phyloP scores from a whole-genome alignment of 1,140 invertebrate species.

The Aphaenogaster rudis region DNA sequence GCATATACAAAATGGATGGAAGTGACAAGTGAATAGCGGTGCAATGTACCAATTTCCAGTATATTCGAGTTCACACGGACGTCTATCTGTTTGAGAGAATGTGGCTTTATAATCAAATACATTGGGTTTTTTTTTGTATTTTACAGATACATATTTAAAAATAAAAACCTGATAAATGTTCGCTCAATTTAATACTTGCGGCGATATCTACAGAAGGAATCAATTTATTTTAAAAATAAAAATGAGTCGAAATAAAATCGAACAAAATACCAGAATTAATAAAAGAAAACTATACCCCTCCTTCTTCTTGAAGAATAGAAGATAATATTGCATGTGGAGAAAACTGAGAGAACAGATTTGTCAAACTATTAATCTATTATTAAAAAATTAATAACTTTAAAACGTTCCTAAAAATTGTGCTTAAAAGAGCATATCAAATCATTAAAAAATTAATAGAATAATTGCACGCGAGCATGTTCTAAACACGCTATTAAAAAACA shows the following conservation, averaged over 20 bases:
- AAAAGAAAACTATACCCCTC: neutral
- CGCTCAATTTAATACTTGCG: neutral
- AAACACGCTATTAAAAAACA: neutral
- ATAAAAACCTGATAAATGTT: neutral
- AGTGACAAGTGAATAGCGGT: neutral
- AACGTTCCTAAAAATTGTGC: neutral
- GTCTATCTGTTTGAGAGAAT: neutral
- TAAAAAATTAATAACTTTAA: neutral
- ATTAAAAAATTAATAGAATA: neutral
- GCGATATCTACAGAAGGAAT: neutral
- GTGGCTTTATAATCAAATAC: neutral
- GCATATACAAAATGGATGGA: neutral
- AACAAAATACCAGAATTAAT: neutral
- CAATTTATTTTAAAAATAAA: constrained; percentile 12
- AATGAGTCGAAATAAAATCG: neutral
- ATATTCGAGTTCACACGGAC: neutral
- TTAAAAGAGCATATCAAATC: neutral
- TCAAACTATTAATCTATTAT: neutral
- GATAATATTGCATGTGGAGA: neutral
- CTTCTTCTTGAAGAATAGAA: neutral
- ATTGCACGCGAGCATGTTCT: neutral
- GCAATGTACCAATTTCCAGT: neutral
- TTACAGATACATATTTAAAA: neutral
- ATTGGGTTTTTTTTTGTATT: neutral
- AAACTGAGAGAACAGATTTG: neutral